Evolutionary conservation across 1,140 invertebrate species (phyloP).

Genomic region (Temnothorax longispinosus): DNA sequence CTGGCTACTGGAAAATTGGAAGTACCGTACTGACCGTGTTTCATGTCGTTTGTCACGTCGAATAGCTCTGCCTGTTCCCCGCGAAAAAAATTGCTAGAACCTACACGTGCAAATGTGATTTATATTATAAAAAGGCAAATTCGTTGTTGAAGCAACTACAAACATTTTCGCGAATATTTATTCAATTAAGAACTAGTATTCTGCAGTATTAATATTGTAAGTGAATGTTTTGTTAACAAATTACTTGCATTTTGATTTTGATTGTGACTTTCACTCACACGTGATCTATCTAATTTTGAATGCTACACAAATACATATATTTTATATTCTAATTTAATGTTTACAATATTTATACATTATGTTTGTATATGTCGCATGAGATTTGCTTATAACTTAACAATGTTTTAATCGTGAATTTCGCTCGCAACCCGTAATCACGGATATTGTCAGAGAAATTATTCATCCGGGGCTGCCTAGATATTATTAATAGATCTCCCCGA

Average conservation of each 20-base stretch:
- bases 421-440: not conserved
- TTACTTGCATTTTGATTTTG: not conserved
- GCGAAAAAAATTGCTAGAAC: not conserved
- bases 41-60: constrained; percentile 45
- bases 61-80: not conserved
- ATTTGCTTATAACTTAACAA: not conserved
- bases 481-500: constrained; percentile 19
- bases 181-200: not conserved
- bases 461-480: not conserved
- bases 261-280: not conserved
- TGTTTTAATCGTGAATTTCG: constrained; percentile 11
- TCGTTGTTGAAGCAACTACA: not conserved
- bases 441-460: constrained; percentile 27
- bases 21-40: constrained; percentile 27
- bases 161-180: not conserved
- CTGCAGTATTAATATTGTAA: not conserved
- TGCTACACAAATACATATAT: not conserved
- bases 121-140: not conserved
- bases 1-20: constrained; percentile 52
- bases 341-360: not conserved
- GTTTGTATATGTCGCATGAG: not conserved
- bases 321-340: not conserved
- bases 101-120: constrained; percentile 17
- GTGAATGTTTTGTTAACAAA: not conserved
- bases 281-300: not conserved